A percentile compares a stretch with the other conserved stretches of the same genome.
Evolutionary conservation across 2,888 invertebrate genomes (phyloP).

Genomic region (Phrixothrix hirtus): DNA sequence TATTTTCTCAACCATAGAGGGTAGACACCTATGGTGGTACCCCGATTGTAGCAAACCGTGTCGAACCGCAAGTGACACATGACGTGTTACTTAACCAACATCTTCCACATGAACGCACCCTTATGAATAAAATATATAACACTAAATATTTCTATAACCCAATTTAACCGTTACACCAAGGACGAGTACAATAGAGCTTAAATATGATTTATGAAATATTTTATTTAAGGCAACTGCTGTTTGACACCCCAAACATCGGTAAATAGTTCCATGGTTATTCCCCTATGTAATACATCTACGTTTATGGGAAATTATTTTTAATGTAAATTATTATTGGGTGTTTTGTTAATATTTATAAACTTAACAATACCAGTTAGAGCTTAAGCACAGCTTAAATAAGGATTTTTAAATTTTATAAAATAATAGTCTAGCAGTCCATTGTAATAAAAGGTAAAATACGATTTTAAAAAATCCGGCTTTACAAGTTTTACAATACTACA

Average conservation of each 20-base stretch:
- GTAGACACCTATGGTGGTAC: conserved; percentile 14
- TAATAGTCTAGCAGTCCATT: no score
- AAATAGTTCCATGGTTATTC: conserved; percentile 38
- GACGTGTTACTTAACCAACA: conserved; percentile 35
- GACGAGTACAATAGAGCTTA: conserved; percentile 51
- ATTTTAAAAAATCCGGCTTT: no score
- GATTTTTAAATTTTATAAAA: no score
- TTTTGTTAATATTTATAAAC: background rate
- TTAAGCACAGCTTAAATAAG: no score
- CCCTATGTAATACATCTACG: conserved; percentile 1
- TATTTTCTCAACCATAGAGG: conserved; percentile 3
- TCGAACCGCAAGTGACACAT: conserved; percentile 33
- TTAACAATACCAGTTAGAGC: no score
- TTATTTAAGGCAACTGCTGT: conserved; percentile 52
- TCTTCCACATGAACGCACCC: conserved; percentile 35
- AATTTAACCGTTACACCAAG: conserved; percentile 51
- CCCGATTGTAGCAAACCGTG: conserved; percentile 28
- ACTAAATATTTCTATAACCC: conserved; percentile 41
- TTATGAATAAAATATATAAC: conserved; percentile 35
- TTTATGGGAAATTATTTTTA: conserved; percentile 13
- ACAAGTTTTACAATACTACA: no score
- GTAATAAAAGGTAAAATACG: no score
- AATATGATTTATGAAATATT: conserved; percentile 57
- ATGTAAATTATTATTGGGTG: background rate
- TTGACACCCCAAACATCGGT: conserved; percentile 51